Percentiles rank a stretch among this genome's conserved stretches.
phyloP scores from a whole-genome alignment of 2,888 invertebrate genomes.

The Psococerastis gibbosa region DNA sequence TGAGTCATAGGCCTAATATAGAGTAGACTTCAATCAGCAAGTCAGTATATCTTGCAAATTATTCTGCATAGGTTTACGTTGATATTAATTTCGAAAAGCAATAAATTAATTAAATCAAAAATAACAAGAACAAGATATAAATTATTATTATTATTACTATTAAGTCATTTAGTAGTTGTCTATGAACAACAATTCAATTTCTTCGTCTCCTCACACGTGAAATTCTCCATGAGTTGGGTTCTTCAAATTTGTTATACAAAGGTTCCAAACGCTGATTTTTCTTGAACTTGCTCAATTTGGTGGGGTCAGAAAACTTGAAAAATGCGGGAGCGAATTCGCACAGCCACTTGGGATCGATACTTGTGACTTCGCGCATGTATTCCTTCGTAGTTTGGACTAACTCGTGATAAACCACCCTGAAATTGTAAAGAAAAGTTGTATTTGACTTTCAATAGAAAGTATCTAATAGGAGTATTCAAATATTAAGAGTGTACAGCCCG shows the following conservation, averaged over 20 bases:
- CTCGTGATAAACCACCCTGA: slow-evolving; percentile 93
- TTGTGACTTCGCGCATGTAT: slow-evolving; percentile 96
- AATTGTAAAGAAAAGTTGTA: slow-evolving; percentile 18
- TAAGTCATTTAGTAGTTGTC: too few relatives aligned
- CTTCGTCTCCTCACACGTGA: slow-evolving; percentile 74
- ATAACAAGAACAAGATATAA: too few relatives aligned
- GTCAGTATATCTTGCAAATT: too few relatives aligned
- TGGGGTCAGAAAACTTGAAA: slow-evolving; percentile 97
- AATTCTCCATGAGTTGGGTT: slow-evolving; percentile 98
- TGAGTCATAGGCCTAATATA: too few relatives aligned
- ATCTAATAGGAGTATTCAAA: too few relatives aligned
- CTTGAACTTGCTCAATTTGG: slow-evolving; percentile 95
- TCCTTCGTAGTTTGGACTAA: slow-evolving; percentile 97
- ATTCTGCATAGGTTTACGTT: too few relatives aligned
- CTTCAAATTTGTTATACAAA: slow-evolving; percentile 96
- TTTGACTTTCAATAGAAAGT: too few relatives aligned
- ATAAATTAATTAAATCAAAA: too few relatives aligned
- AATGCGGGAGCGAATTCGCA: slow-evolving; percentile 99
- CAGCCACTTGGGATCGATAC: slow-evolving; percentile 94
- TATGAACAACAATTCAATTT: slow-evolving; percentile 44
- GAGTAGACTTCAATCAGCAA: too few relatives aligned
- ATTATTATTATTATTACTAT: too few relatives aligned
- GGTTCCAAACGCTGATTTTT: slow-evolving; percentile 97
- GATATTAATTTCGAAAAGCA: too few relatives aligned
- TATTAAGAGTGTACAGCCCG: too few relatives aligned